Evolutionary conservation across 2,113 vertebrate genomes (phyloP).

Genomic region (Monopterus albus): DNA sequence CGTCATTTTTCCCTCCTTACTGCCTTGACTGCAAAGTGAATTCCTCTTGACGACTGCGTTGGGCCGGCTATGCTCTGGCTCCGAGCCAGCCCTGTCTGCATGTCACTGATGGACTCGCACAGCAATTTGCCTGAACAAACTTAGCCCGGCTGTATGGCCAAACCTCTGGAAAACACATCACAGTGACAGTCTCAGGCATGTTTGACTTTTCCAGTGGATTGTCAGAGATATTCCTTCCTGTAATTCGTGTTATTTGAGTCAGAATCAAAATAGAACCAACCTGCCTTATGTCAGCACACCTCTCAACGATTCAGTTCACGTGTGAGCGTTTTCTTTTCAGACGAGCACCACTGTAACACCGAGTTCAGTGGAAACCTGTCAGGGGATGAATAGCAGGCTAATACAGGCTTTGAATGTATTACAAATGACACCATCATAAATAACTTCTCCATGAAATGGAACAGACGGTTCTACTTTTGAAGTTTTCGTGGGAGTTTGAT

Average conservation of each 20-base stretch:
- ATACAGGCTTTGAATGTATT: slow-evolving; percentile 53
- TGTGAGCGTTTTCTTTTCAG: slow-evolving; percentile 19
- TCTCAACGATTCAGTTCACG: slow-evolving; percentile 32
- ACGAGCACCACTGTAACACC: slow-evolving; percentile 6
- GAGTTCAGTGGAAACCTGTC: slow-evolving; percentile 46
- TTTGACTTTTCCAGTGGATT: slow-evolving; percentile 54
- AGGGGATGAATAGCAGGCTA: slow-evolving; percentile 49
- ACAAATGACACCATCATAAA: slow-evolving; percentile 51
- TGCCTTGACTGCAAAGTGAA: slow-evolving; percentile 49
- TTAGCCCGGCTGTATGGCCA: slow-evolving; percentile 55
- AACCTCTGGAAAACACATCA: slow-evolving; percentile 69
- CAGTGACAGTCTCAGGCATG: slow-evolving; percentile 64
- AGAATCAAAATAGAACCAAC: slow-evolving; percentile 58
- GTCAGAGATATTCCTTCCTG: slow-evolving; percentile 60
- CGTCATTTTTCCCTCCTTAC: slow-evolving; percentile 43
- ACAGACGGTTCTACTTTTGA: slow-evolving; percentile 26
- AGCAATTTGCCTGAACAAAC: slow-evolving; percentile 74
- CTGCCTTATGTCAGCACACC: slow-evolving; percentile 36
- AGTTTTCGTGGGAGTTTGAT: slow-evolving; percentile 3
- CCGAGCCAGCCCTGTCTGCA: slow-evolving; percentile 55
- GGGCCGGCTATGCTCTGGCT: slow-evolving; percentile 57
- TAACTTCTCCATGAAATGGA: slow-evolving; percentile 20
- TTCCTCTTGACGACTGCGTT: slow-evolving; percentile 56
- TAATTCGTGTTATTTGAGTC: slow-evolving; percentile 57
- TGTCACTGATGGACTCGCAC: slow-evolving; percentile 61